Base-by-base conservation (phyloP, 2,797 vertebrate genomes). In the Catamblyrhynchus diadema region DNA sequence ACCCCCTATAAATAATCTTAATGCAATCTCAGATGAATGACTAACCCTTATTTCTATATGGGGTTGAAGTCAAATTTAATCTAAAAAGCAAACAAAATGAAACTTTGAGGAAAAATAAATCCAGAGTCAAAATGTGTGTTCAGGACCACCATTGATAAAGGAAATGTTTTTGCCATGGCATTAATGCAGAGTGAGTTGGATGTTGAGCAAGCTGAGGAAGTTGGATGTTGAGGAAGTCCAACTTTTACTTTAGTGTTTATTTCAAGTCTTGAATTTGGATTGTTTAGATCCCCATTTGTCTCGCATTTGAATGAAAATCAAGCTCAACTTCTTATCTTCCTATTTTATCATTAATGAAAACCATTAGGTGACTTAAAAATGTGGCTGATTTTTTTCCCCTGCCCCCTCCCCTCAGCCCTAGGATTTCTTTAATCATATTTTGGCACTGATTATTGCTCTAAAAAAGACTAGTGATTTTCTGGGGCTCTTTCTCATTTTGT, bases 341-440 rank as follows among this genome's bases (percentile, higher is more conserved):
- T 33, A 9, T 62, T 81, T 90, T 80, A 42, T 39, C 24, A 30
- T 72, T 41, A 70, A 47, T 8, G 2, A 71, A 78, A 82, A 33
- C 8, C 21, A 8, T 28, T 9, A 57, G 5, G 7, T 44, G 57
- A 42, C 8, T 51, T 82, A 10, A 77, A 59, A 84, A 62, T 54
- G 7, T 79, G 35, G 22, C 12, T 80, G 47, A 59, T 44, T 57
- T 15, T 15, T 18, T 30, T 59, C 37, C 25, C 8, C 14, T 72
- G 5, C 1, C 6, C 28, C 3, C 3, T 3, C 3, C 1, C 6
- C 22, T 7, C 8, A 30, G 13, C 10, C 21, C 13, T 25, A 19
- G 33, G 16, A 57, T 70, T 85, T 61, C 23, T 81, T 78, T 50
- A 15, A 42, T 69, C 7, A 8, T 56, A 21, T 14, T 41, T 30